Base-by-base conservation (phyloP, 2,797 vertebrate genomes). In the Nannoperca obscura region DNA sequence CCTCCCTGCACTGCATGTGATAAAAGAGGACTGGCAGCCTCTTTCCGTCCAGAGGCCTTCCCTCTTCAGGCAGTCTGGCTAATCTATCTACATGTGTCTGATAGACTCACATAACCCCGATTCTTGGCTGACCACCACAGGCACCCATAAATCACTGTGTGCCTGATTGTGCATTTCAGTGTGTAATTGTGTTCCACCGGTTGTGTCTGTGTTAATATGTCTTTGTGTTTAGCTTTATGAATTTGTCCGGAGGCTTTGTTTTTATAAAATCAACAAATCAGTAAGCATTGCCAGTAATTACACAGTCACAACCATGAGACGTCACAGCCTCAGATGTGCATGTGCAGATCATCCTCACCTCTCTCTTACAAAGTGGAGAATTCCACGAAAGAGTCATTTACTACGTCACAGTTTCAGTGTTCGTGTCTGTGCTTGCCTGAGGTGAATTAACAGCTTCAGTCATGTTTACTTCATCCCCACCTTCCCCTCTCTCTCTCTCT, bases 371-470 rank as follows among this genome's bases (percentile, higher is more conserved):
- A 73, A 46, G 27, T 14, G 62, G n/a, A 74, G 78, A 63, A 78
- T 80, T 82, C 81, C 74, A 63, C 58, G 20, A 49, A 53, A 46
- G 74, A 82, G 42, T 63, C 46, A 24, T 7, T 77, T 5, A n/a
- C 55, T 89, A 86, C 19, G 86, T 94, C 93, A 94, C 85, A 92
- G 93, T 95, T 94, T 95, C 92, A 89, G 76, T 88, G 70, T 73
- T 83, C 89, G 77, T 93, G 94, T 94, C 91, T 91, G 90, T 89
- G 80, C 93, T 90, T 94, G 95, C 86, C 87, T 81, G 80, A 68
- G 80, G 68, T 58, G 62, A 89, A 85, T 81, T 72, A 86, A 67
- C 81, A 78, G 71, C 68, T 89, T 74, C 77, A 58, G 61, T 80
- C 63, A 52, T 64, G 60, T 57, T 74, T 42, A 36, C 34, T 54